phyloP scores from a whole-genome alignment of 2,888 invertebrate species.

The Athetis lepigone region DNA sequence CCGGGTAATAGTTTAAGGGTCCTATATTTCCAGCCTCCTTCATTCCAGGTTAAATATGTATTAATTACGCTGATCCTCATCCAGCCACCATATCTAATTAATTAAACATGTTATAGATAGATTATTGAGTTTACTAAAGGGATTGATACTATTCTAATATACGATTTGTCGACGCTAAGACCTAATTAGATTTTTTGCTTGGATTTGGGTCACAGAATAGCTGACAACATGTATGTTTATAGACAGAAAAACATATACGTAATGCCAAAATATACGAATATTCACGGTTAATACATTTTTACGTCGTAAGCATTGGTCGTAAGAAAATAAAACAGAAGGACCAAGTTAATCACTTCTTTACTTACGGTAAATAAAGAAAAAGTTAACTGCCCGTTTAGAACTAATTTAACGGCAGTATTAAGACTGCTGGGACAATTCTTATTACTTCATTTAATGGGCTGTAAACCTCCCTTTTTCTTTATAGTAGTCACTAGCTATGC shows the following conservation, averaged over 20 bases:
- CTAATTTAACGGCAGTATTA: constrained; percentile 31
- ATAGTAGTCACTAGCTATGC: constrained; percentile 14
- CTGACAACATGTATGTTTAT: not conserved
- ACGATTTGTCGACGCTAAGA: not conserved
- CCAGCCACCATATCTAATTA: constrained; percentile 3
- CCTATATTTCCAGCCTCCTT: not conserved
- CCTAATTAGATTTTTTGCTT: not conserved
- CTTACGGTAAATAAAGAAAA: constrained; percentile 21
- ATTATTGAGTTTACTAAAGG: not conserved
- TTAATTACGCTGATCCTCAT: not conserved
- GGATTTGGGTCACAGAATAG: not conserved
- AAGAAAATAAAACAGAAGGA: not conserved
- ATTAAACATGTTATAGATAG: not conserved
- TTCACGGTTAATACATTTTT: not conserved
- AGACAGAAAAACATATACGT: no score
- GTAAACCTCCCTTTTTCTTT: constrained; percentile 31
- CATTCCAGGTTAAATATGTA: not conserved
- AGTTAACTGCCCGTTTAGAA: constrained; percentile 24
- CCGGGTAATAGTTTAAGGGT: not conserved
- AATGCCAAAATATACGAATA: no score
- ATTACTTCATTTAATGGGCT: constrained; percentile 37
- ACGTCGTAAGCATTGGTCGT: no score
- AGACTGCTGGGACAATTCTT: constrained; percentile 22
- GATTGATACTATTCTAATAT: not conserved
- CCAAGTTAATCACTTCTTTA: constrained; percentile 6